Base-by-base conservation (phyloP, 2,888 invertebrate species). In the Callimorpha dominula region DNA sequence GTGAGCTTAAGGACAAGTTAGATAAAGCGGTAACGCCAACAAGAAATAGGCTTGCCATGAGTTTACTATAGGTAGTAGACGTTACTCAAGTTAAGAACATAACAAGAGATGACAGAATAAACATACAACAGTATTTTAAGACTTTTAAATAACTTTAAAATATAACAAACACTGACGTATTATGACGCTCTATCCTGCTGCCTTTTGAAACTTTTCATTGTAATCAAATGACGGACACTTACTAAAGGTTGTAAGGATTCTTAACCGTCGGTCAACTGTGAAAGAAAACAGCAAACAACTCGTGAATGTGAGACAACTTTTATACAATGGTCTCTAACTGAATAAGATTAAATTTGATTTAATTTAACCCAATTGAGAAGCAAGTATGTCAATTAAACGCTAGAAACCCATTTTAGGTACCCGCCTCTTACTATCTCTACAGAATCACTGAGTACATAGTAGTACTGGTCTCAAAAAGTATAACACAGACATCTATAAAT, bases 1-100 rank as follows among this genome's bases (percentile, higher is more conserved):
- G n/a, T n/a, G n/a, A n/a, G n/a, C 75, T 75, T 52, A 6, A 5
- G 20, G 4, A 76, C 80, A 82, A 82, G 78, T 70, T 17, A 31
- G 15, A 17, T 6, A 66, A 60, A 64, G 68, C 65, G 76, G 74
- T 43, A 57, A 65, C 12, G 72, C 65, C 20, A 6, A 43, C 12
- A 49, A 17, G 6, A 46, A 12, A 6, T 5, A 52, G 3, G 1
- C 3, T 31, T 31, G 6, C 2, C 60, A 60, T 14, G 11, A 60
- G 12, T 17, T 60, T 20, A 8, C 4, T 4, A n/a, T n/a, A n/a
- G n/a, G n/a, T n/a, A n/a, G 11, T 20, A 57, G 17, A 6, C 31
- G 0, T 4, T 31, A 20, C 9, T 54, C 3, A n/a, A n/a, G 54
- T 54, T 54, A n/a, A 54, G 7, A 20, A 20, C n/a, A 49, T 54